These are phyloP conservation scores for Arizona elegans DNA, from an alignment of 2,113 vertebrate genomes.

Conservation along the genomic window DNA sequence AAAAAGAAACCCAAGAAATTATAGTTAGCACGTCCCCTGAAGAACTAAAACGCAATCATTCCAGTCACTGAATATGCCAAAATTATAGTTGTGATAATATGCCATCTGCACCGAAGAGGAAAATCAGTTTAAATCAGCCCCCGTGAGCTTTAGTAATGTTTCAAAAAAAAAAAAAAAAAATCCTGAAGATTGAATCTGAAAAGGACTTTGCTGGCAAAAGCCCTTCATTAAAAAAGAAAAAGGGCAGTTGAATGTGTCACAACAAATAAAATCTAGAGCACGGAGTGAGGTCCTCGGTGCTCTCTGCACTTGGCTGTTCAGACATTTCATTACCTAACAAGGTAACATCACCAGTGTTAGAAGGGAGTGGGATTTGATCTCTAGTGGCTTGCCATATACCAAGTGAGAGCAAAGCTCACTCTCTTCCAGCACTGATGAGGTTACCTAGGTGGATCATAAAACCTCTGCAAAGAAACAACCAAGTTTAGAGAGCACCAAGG, in stretches of 20 bases:
- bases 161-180: neutral
- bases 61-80: neutral
- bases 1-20: neutral
- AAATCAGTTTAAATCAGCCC: neutral
- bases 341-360: neutral
- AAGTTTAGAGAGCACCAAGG: too few relatives aligned
- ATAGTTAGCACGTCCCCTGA: neutral
- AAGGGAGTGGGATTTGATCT: neutral
- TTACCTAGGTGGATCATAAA: neutral
- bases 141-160: neutral
- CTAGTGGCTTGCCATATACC: neutral
- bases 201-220: neutral
- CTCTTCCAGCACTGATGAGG: neutral
- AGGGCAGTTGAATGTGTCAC: neutral
- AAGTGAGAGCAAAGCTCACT: neutral
- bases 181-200: neutral
- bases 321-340: neutral
- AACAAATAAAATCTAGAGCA: neutral
- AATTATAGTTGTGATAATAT: neutral
- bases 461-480: too few relatives aligned
- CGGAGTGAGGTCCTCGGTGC: neutral
- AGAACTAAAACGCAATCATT: neutral
- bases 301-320: neutral
- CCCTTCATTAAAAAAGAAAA: neutral
- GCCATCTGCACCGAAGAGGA: neutral